phyloP scores from a whole-genome alignment of 2,113 vertebrate species.

The Theristicus caerulescens region DNA sequence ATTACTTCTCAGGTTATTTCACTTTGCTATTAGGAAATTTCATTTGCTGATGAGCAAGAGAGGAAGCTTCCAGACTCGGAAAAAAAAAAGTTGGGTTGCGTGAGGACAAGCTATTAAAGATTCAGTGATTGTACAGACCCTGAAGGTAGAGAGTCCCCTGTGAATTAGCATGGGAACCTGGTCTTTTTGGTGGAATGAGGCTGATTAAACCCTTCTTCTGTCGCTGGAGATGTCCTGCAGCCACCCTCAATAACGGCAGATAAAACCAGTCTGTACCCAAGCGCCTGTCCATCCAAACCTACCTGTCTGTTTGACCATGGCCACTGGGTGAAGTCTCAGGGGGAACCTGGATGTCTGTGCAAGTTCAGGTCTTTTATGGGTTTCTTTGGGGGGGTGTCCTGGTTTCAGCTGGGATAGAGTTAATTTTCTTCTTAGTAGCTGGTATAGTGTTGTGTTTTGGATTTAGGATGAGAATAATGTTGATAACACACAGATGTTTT shows the following conservation, averaged over 20 bases:
- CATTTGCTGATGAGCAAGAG: constrained; percentile 5
- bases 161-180: background rate
- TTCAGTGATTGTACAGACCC: background rate
- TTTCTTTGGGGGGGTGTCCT: background rate
- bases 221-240: background rate
- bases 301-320: background rate
- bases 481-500: no score
- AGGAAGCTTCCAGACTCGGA: background rate
- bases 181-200: background rate
- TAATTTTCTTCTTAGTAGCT: no score
- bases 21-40: constrained; percentile 17
- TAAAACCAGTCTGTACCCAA: background rate
- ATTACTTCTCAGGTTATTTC: constrained; percentile 27
- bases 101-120: constrained; percentile 5
- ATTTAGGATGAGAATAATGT: no score
- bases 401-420: no score
- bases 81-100: background rate
- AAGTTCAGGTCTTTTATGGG: background rate
- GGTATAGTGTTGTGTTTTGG: no score
- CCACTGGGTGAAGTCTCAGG: background rate
- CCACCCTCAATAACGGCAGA: background rate
- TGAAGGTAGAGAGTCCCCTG: background rate
- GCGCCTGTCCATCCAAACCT: background rate
- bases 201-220: background rate
- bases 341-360: background rate